These are phyloP conservation scores for Dynastes hyllus DNA, from an alignment of 2,888 invertebrate species.

Conservation along the genomic window DNA sequence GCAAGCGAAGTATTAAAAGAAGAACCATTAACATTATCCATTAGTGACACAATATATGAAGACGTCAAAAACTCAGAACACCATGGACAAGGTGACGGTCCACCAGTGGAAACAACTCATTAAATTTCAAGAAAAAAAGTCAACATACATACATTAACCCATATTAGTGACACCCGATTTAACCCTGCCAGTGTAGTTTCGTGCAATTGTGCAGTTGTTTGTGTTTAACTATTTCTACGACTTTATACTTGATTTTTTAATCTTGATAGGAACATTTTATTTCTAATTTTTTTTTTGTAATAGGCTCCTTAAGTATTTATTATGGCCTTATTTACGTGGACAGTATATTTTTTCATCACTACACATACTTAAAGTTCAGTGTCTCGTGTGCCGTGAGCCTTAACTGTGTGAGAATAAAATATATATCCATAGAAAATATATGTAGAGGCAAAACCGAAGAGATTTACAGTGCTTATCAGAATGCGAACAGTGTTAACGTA, in stretches of 20 bases:
- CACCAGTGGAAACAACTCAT: conserved; percentile 58
- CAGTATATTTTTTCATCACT: conserved; percentile 28
- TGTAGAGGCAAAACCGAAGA: neutral
- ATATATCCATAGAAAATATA: conserved; percentile 26
- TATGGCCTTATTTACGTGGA: conserved; percentile 42
- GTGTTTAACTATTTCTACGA: conserved; percentile 53
- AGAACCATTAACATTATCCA: conserved; percentile 51
- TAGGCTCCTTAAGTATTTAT: conserved; percentile 52
- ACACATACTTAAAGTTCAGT: conserved; percentile 30
- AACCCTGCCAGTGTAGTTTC: conserved; percentile 51
- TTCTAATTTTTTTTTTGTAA: conserved; percentile 48
- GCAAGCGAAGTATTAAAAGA: conserved; percentile 66
- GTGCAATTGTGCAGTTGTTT: conserved; percentile 54
- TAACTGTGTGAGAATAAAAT: conserved; percentile 44
- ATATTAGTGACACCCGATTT: conserved; percentile 26
- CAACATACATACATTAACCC: neutral
- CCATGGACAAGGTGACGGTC: conserved; percentile 70
- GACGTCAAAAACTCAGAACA: conserved; percentile 66
- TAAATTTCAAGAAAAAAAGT: conserved; percentile 23
- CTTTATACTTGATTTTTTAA: conserved; percentile 50
- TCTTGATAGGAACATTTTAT: conserved; percentile 46
- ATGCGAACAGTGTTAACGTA: conserved; percentile 6
- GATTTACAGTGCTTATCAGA: conserved; percentile 43
- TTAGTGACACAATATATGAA: conserved; percentile 61
- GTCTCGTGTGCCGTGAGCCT: conserved; percentile 45